Conservation (phyloP, 2,888 invertebrate species). For the Theretra japonica region DNA sequence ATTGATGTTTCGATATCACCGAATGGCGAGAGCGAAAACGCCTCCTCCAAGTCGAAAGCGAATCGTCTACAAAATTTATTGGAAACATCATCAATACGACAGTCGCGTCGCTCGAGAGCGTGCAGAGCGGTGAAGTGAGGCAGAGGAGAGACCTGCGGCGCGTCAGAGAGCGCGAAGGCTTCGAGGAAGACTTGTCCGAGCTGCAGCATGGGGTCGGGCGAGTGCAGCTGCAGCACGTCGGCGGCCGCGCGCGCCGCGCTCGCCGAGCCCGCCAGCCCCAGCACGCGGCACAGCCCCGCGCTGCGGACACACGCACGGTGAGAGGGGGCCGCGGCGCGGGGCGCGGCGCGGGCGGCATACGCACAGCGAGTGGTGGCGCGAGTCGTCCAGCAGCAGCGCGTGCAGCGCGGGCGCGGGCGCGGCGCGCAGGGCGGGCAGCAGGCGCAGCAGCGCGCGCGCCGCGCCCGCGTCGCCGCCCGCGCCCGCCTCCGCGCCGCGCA, state of each 20-base stretch:
- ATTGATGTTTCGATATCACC: no score
- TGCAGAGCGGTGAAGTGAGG: not conserved
- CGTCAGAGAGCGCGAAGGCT: constrained; percentile 34
- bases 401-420: constrained; percentile 37
- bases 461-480: constrained; percentile 39
- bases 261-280: constrained; percentile 56
- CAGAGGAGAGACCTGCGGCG: not conserved
- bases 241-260: constrained; percentile 53
- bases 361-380: constrained; percentile 18
- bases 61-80: no score
- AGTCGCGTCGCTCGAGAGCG: not conserved
- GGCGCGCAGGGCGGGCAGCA: constrained; percentile 48
- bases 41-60: no score
- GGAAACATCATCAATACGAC: no score
- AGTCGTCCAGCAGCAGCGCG: constrained; percentile 34
- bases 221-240: constrained; percentile 53
- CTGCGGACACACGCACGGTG: constrained; percentile 29
- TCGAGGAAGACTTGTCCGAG: constrained; percentile 49
- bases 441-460: constrained; percentile 41
- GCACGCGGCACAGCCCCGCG: constrained; percentile 48
- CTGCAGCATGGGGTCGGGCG: constrained; percentile 41
- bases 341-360: not conserved
- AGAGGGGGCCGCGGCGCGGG: constrained; percentile 26
- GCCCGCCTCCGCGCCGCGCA: constrained; percentile 39
- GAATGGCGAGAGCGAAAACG: no score